These are phyloP conservation scores for Atherinosoma microstoma DNA, from an alignment of 2,797 vertebrate species.

Conservation along the genomic window DNA sequence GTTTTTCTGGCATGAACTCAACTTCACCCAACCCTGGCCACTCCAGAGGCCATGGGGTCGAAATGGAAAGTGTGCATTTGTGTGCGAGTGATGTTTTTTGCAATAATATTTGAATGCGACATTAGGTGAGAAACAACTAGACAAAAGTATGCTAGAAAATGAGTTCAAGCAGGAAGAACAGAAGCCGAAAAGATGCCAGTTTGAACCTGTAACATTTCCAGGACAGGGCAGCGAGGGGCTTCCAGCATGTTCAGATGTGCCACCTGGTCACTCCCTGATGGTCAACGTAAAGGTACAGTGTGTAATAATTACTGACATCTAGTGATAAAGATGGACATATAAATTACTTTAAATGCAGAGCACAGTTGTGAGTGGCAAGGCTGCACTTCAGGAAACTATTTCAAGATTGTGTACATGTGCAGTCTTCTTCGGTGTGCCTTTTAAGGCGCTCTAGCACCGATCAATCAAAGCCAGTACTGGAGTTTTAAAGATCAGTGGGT, in stretches of 20 bases:
- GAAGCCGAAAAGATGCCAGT: slow-evolving; percentile 13
- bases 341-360: too few species aligned
- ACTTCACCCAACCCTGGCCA: slow-evolving; percentile 65
- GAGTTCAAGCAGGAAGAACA: not conserved
- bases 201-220: slow-evolving; percentile 34
- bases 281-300: slow-evolving; percentile 28
- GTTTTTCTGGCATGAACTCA: slow-evolving; percentile 60
- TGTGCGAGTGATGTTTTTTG: slow-evolving; percentile 21
- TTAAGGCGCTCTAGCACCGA: too few species aligned
- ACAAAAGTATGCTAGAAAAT: slow-evolving; percentile 3
- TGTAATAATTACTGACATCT: too few species aligned
- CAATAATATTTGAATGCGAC: slow-evolving; percentile 29
- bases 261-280: slow-evolving; percentile 52
- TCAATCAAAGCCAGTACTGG: too few species aligned
- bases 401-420: too few species aligned
- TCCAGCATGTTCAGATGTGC: slow-evolving; percentile 29
- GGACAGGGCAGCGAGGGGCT: slow-evolving; percentile 37
- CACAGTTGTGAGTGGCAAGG: too few species aligned
- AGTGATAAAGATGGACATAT: too few species aligned
- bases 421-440: too few species aligned
- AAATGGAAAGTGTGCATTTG: slow-evolving; percentile 41
- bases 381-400: too few species aligned
- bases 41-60: slow-evolving; percentile 55
- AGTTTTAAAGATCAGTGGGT: too few species aligned
- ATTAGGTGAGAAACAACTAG: slow-evolving; percentile 1